Percentiles rank a stretch among this genome's conserved stretches.
Evolutionary conservation across 2,113 vertebrate genomes (phyloP).

Genomic region (Uropsilus gracilis): DNA sequence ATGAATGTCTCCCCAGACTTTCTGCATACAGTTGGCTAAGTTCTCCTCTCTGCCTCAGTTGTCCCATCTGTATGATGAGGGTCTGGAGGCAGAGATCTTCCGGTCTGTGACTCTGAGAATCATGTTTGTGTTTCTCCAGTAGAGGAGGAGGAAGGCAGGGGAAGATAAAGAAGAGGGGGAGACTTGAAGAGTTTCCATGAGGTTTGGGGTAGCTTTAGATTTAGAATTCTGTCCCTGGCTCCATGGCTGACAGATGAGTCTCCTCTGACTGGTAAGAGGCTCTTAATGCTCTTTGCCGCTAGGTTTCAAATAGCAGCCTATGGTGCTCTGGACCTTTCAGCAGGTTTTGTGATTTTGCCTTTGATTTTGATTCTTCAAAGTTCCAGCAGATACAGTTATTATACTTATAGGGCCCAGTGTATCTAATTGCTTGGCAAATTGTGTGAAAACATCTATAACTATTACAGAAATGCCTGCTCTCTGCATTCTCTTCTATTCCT

Average conservation of each 20-base stretch:
- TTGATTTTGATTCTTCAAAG: conserved; percentile 73
- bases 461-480: conserved; percentile 58
- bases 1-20: background rate
- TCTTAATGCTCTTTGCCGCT: conserved; percentile 59
- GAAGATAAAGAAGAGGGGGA: background rate
- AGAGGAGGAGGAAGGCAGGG: background rate
- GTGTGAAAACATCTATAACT: conserved; percentile 42
- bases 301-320: conserved; percentile 65
- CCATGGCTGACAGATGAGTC: conserved; percentile 15
- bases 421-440: conserved; percentile 65
- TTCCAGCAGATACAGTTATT: conserved; percentile 31
- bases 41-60: background rate
- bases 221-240: conserved; percentile 28
- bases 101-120: background rate
- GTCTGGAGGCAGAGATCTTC: background rate
- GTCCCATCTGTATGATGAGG: background rate
- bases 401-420: conserved; percentile 17
- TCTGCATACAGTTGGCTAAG: background rate
- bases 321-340: conserved; percentile 53
- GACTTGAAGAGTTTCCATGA: background rate
- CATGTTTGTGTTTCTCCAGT: background rate
- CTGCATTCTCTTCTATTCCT: conserved; percentile 37
- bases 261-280: conserved; percentile 17
- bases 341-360: conserved; percentile 54
- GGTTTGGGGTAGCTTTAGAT: conserved; percentile 17